phyloP scores from a whole-genome alignment of 2,888 invertebrate species.

The Nycteola revayana region DNA sequence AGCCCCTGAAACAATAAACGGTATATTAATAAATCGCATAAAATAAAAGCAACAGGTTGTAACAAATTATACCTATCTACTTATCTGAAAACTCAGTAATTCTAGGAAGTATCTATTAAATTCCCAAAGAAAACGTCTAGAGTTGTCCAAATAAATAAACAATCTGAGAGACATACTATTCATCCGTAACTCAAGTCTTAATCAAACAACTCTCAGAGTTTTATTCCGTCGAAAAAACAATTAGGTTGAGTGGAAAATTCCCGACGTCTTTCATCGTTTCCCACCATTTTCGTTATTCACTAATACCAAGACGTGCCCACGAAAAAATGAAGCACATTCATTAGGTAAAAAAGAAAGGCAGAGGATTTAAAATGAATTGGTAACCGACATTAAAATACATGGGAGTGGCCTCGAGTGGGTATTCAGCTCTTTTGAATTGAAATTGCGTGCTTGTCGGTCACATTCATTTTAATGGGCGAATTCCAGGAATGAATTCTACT shows the following conservation, averaged over 20 bases:
- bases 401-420: too few relatives aligned
- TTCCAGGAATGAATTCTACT: too few relatives aligned
- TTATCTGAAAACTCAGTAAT: too few relatives aligned
- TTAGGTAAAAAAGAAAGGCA: conserved; percentile 6
- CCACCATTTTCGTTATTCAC: conserved; percentile 14
- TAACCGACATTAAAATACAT: neutral
- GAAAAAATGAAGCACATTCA: conserved; percentile 12
- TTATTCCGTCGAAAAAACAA: conserved; percentile 40
- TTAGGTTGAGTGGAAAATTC: conserved; percentile 31
- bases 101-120: too few relatives aligned
- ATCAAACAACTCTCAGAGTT: conserved; percentile 40
- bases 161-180: conserved; percentile 29
- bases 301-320: conserved; percentile 8
- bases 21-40: too few relatives aligned
- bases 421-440: too few relatives aligned
- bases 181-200: conserved; percentile 31
- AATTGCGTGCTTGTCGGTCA: too few relatives aligned
- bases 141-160: conserved; percentile 18
- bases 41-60: too few relatives aligned
- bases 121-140: conserved; percentile 20
- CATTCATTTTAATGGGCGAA: too few relatives aligned
- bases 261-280: conserved; percentile 15
- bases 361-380: neutral
- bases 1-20: too few relatives aligned
- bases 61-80: too few relatives aligned